Base-by-base conservation (phyloP, 2,113 vertebrate species). In the Toxotes chatareus region DNA sequence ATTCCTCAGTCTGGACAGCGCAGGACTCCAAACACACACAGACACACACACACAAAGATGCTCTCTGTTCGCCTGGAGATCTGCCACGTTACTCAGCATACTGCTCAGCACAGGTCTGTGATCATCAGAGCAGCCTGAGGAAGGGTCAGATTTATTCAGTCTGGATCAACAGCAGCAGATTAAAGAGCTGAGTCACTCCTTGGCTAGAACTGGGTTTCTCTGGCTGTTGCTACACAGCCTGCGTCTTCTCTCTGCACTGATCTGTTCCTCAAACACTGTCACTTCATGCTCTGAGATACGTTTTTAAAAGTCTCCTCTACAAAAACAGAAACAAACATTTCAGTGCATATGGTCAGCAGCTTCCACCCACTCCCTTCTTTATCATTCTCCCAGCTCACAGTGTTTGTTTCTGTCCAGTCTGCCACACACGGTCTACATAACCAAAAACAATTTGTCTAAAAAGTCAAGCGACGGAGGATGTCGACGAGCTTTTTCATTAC, bases 141-240 rank as follows among this genome's bases (percentile, higher is more conserved):
- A 46, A 27, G 72, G 76, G 84, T 84, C 86, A 84, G 63, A 88
- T 88, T 91, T 91, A 86, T 92, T 89, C 85, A 23, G 77, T 84
- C 63, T 65, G 80, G 77, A 86, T 83, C 88, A 77, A 78, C 87
- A 75, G 82, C 69, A 74, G 77, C 7, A 17, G 85, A 89, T 86
- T 89, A 87, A 86, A 90, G 32, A 27, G 84, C 86, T 82, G 91
- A 93, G 82, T 93, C 91, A 93, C 75, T 79, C 32, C 69, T 81
- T 47, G 76, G 86, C 76, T 23, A 61, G 42, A 74, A 67, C n/a
- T 17, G 7, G 4, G 12, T 36, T 7, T 75, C 55, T 75, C 73
- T 63, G 76, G 47, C 32, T 4, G 49, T 38, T 62, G 49, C 77
- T 14, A 23, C 46, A 51, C 1, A 21, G 44, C 53, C 23, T 5